Base-by-base conservation (phyloP, 1,140 invertebrate species). In the Drosophila sucinea region DNA sequence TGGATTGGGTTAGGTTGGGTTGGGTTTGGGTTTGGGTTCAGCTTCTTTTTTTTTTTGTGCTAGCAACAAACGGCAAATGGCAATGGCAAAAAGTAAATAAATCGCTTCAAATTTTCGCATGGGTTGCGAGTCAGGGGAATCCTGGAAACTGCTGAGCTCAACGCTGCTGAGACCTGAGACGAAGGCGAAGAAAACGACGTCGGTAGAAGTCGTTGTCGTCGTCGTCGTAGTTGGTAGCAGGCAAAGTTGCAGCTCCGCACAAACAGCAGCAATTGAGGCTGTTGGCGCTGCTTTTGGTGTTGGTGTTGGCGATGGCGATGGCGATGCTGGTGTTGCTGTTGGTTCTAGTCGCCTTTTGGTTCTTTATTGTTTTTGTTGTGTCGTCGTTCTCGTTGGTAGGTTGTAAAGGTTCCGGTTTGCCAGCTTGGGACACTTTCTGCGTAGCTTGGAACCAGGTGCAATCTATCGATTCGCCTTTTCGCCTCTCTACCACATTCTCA, bases 71-170 rank as follows among this genome's bases (percentile, higher is more conserved):
- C 76, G 81, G 75, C 75, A 77, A 78, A 78, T 78, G 75, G 81
- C 77, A 84, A 86, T 85, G 81, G 81, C 83, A 86, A 86, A 86
- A 86, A 86, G 83, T 86, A 86, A 86, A 86, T 86, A 86, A 86
- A 86, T 86, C 83, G 83, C 79, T 87, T 86, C 83, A 86, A 86
- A 86, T 86, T 86, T 86, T 86, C 83, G 83, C 84, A 83, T 83
- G 84, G 83, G 78, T 89, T 86, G 79, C 72, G 75, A 75, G 68
- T 67, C 67, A 29, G 66, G 74, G 79, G 73, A 72, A 71, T 62
- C 63, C 64, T 60, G 44, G 87, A 86, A 86, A 83, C 84, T 86
- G 84, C 83, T 86, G 83, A 86, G 84, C 83, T 77, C 79, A 72
- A 83, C 70, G 63, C 75, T 73, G 63, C 69, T 67, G 60, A 67